Evolutionary conservation across 2,888 invertebrate species (phyloP).

Genomic region (Lagria hirta): DNA sequence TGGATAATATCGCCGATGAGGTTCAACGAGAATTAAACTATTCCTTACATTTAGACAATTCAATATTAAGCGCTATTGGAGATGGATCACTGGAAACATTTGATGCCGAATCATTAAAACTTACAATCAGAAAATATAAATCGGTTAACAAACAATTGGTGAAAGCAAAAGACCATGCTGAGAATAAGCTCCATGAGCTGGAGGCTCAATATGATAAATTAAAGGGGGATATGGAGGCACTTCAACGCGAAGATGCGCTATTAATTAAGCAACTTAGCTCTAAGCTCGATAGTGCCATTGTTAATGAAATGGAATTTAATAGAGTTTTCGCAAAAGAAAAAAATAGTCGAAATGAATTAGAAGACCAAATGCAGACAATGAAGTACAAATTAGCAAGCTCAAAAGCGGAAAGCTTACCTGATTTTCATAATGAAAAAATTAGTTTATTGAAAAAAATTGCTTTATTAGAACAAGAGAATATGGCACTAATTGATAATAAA

Average conservation of each 20-base stretch:
- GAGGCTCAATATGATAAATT: slow-evolving; percentile 45
- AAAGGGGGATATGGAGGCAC: slow-evolving; percentile 48
- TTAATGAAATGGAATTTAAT: slow-evolving; percentile 65
- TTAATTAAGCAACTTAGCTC: slow-evolving; percentile 67
- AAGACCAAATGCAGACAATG: slow-evolving; percentile 37
- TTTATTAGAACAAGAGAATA: slow-evolving; percentile 35
- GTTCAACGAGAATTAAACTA: slow-evolving; percentile 62
- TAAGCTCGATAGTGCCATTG: slow-evolving; percentile 65
- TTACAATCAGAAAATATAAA: slow-evolving; percentile 43
- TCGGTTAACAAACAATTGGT: slow-evolving; percentile 34
- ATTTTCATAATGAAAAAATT: neutral
- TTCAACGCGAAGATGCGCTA: slow-evolving; percentile 66
- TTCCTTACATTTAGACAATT: slow-evolving; percentile 60
- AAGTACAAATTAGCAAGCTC: slow-evolving; percentile 21
- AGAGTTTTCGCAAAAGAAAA: slow-evolving; percentile 61
- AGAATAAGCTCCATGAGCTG: slow-evolving; percentile 30
- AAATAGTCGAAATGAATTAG: slow-evolving; percentile 49
- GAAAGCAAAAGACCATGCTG: slow-evolving; percentile 25
- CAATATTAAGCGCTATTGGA: slow-evolving; percentile 57
- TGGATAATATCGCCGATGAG: slow-evolving; percentile 60
- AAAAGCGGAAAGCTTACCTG: slow-evolving; percentile 36
- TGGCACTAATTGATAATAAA: slow-evolving; percentile 32
- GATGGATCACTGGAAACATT: slow-evolving; percentile 40
- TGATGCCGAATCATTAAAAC: slow-evolving; percentile 39
- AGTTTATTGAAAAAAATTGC: slow-evolving; percentile 1